These are phyloP conservation scores for Abrostola tripartita DNA, from an alignment of 2,888 invertebrate genomes.

Conservation along the genomic window DNA sequence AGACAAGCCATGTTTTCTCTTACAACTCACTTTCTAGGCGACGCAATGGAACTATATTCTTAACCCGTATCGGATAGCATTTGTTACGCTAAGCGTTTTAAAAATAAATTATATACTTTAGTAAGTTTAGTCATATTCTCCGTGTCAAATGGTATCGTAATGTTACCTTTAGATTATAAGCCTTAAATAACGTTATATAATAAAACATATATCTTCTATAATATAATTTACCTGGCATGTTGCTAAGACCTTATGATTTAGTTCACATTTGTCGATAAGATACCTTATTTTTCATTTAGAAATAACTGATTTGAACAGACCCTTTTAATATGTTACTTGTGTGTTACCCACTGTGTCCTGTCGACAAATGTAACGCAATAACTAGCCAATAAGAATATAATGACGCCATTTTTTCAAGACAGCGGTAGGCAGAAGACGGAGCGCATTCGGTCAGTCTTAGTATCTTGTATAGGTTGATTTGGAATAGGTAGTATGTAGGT, in stretches of 20 bases:
- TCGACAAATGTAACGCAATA: constrained; percentile 34
- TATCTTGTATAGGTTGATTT: constrained; percentile 56
- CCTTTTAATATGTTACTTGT: background rate
- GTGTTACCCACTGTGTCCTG: background rate
- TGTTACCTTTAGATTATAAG: no score
- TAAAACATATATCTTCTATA: background rate
- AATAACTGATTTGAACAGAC: background rate
- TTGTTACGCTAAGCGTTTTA: no score
- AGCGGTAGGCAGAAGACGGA: constrained; percentile 67
- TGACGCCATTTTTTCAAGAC: constrained; percentile 71
- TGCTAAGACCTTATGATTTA: constrained; percentile 25
- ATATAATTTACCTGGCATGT: constrained; percentile 24
- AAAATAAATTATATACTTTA: no score
- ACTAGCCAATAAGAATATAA: constrained; percentile 46
- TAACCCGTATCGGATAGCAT: no score
- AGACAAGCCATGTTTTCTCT: no score
- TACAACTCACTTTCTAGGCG: no score
- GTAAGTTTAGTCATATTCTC: background rate
- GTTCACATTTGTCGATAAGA: constrained; percentile 25
- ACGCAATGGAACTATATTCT: no score
- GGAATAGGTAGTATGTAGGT: constrained; percentile 57
- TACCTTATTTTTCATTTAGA: background rate
- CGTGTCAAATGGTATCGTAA: no score
- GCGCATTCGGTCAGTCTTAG: constrained; percentile 58
- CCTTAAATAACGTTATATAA: background rate